Base-by-base conservation (phyloP, 1,140 invertebrate genomes). In the Zaprionus camerounensis region DNA sequence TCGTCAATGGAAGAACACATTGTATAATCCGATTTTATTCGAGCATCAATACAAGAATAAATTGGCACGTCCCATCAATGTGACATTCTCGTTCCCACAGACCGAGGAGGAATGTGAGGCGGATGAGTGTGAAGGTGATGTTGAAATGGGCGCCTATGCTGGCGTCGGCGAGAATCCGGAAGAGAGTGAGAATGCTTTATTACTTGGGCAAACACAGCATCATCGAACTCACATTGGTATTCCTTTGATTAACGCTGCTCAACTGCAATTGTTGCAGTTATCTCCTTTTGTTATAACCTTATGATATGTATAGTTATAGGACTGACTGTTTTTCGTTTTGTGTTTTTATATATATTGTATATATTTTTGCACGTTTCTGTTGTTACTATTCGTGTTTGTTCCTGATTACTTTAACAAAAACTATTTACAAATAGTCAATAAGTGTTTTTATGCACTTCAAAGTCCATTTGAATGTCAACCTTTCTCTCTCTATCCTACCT, bases 1-100 rank as follows among this genome's bases (percentile, higher is more conserved):
- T 83, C 95, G 98, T 3, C 98, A 99, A 91, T 99, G 98, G 98
- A 99, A 99, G 93, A 99, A 98, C 92, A 97, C 98, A 4, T 93
- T 99, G 2, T 99, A 99, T 91, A 99, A 98, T 78, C 98, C 98
- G 1, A 94, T 98, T 56, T 93, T 99, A 38, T 94, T 98, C 59
- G 97, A 99, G 82, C 97, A 98, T 91, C 97, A 97, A 91, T 96
- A 97, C 85, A 98, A 98, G 94, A 96, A 95, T 59, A 96, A 97
- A 91, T 94, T 96, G 41, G 94, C 95, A 73, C 96, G 97, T 82
- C 96, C 97, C 15, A 94, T 97, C 63, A 98, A 97, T 92, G 97
- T 98, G 12, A 97, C 97, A 20, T 98, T 98, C 93, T 96, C 97
- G 13, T 94, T 98, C 56, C 97, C 97, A 0, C 95, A 97, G 87